Percentiles rank a stretch among this genome's conserved stretches.
Conservation (phyloP, 2,797 vertebrate species). For the Myotis pilosus region DNA sequence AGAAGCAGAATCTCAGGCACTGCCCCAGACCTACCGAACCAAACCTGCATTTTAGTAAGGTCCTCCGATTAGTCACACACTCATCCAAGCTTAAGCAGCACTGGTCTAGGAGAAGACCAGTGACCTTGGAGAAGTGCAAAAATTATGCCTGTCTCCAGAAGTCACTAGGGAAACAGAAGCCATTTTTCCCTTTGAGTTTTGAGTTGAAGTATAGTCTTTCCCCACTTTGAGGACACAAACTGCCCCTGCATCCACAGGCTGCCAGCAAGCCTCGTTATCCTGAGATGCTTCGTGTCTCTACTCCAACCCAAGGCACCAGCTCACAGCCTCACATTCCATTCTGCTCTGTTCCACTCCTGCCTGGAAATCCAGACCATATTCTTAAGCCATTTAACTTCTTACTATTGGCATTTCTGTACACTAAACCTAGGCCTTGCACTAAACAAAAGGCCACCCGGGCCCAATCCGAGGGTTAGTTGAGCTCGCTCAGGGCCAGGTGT, state of each 20-base stretch:
- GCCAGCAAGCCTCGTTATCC: not conserved
- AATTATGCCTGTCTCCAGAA: not conserved
- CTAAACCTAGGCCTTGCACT: not conserved
- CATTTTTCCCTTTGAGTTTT: not conserved
- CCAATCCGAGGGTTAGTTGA: not conserved
- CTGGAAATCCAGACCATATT: not conserved
- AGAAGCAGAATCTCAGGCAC: not conserved
- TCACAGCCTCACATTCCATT: not conserved
- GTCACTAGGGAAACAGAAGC: not conserved
- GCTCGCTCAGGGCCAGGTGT: not conserved
- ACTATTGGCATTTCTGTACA: not conserved
- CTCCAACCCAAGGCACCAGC: not conserved
- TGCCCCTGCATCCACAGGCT: not conserved
- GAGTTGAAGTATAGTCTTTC: not conserved
- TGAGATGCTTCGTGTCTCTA: not conserved
- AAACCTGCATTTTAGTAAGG: not conserved
- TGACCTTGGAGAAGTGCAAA: not conserved
- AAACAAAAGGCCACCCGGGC: not conserved
- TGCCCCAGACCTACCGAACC: not conserved
- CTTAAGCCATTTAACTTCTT: not conserved
- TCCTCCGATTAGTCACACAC: not conserved
- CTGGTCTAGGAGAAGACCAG: not conserved
- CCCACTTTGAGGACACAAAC: not conserved
- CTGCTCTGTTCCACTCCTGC: not conserved
- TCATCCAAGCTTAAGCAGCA: not conserved